A percentile compares a stretch with the other conserved stretches of the same genome.
Conservation (phyloP, 2,888 invertebrate species). For the Cyaniris semiargus region DNA sequence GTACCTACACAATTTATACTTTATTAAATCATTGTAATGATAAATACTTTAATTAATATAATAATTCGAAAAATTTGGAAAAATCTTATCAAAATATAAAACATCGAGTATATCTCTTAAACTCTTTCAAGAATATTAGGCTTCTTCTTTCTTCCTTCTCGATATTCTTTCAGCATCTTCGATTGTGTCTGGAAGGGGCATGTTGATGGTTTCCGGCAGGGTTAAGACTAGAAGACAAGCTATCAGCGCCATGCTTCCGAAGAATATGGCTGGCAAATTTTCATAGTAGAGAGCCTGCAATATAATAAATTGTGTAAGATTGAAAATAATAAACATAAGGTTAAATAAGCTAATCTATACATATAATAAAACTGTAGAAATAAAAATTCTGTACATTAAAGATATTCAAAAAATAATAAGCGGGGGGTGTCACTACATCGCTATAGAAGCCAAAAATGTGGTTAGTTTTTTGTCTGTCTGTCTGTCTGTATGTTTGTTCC, state of each 20-base stretch:
- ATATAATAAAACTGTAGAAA: too few relatives aligned
- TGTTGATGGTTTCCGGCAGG: conserved; percentile 83
- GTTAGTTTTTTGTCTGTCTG: too few relatives aligned
- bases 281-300: conserved; percentile 68
- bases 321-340: background rate
- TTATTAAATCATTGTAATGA: background rate
- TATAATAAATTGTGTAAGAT: background rate
- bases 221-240: conserved; percentile 79
- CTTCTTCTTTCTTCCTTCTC: conserved; percentile 15
- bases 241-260: conserved; percentile 76
- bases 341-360: too few relatives aligned
- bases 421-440: too few relatives aligned
- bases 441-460: too few relatives aligned
- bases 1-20: background rate
- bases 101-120: background rate
- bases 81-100: background rate
- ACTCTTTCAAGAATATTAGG: background rate
- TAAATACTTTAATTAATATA: background rate
- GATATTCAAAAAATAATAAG: too few relatives aligned
- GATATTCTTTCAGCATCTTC: conserved; percentile 78
- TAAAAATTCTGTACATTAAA: too few relatives aligned
- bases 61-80: background rate
- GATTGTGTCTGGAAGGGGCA: conserved; percentile 80
- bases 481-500: too few relatives aligned
- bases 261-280: conserved; percentile 81